Evolutionary conservation across 2,113 vertebrate species (phyloP).

Genomic region (Apaloderma vittatum): DNA sequence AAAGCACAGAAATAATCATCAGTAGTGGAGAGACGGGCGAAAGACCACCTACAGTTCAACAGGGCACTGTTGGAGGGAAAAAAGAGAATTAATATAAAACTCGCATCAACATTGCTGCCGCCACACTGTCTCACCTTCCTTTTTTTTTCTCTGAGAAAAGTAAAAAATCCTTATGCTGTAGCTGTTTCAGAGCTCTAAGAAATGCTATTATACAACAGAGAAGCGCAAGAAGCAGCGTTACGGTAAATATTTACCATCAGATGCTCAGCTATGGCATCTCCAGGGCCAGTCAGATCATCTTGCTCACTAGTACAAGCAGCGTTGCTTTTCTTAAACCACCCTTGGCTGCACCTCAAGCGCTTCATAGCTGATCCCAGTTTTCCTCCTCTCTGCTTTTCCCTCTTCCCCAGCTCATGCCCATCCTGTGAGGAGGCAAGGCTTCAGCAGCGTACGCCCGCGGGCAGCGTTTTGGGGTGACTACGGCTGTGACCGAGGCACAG

Average conservation of each 20-base stretch:
- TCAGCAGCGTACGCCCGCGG: background rate
- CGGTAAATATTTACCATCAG: background rate
- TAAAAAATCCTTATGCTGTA: background rate
- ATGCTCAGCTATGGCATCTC: background rate
- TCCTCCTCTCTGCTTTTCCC: background rate
- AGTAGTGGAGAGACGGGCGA: background rate
- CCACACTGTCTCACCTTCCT: background rate
- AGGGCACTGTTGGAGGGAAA: background rate
- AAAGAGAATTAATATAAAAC: constrained; percentile 27
- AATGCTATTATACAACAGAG: background rate
- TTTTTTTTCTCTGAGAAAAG: background rate
- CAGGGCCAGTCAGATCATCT: background rate
- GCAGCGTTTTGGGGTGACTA: background rate
- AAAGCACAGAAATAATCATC: constrained; percentile 43
- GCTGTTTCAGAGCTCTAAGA: background rate
- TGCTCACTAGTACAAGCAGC: background rate
- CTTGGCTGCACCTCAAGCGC: background rate
- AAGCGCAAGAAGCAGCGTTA: background rate
- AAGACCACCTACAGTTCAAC: constrained; percentile 42
- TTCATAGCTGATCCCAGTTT: background rate
- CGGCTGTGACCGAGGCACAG: fast-evolving
- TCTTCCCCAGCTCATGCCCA: background rate
- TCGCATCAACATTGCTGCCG: fast-evolving
- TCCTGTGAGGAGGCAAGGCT: background rate
- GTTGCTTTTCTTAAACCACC: background rate